Evolutionary conservation across 2,113 vertebrate species (phyloP), one percentile per base, ranked within the genome.

Genomic region (Psilopogon haemacephalus): DNA sequence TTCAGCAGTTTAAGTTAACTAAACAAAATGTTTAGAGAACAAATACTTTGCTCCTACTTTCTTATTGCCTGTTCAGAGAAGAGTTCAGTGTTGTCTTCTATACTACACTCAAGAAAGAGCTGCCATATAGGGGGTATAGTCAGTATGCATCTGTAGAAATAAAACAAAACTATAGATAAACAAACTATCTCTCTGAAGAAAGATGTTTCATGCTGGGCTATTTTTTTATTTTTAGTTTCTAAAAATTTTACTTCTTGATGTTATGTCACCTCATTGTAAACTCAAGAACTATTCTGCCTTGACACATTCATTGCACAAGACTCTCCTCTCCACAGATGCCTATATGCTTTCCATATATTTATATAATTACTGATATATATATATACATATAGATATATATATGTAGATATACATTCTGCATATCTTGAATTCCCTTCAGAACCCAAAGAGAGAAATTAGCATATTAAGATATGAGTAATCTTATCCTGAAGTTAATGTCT

Each of bases 371-470:
- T 42, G 40, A 42, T 42, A 42, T 15, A 15, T 42, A 15, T 42
- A 42, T 15, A 42, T 42, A 42, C 12, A 42, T 12, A 15, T 12
- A 42, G 14, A 42, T 42, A 42, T 42, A 42, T 42, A 42, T 42
- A 6, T 42, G 40, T 42, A 42, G 11, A 42, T 42, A 11, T 42
- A 42, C 5, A 42, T 42, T 42, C 40, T 42, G 40, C 40, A 42
- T 42, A 42, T 42, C 40, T 15, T 42, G 40, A 6, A 15, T 42
- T 42, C 40, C 40, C 14, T 42, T 46, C 26, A 64, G 46, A 59
- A 68, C 2, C 3, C 13, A 48, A 52, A 70, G 21, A 68, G 1
- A 2, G 3, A 56, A 85, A 50, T n/a, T 0, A 64, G 1, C 16
- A 7, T 33, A 15, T 55, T 38, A 40, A 28, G 16, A n/a, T 0